These are phyloP conservation scores for Polydesmus complanatus DNA, from an alignment of 2,888 invertebrate species.

Conservation along the genomic window DNA sequence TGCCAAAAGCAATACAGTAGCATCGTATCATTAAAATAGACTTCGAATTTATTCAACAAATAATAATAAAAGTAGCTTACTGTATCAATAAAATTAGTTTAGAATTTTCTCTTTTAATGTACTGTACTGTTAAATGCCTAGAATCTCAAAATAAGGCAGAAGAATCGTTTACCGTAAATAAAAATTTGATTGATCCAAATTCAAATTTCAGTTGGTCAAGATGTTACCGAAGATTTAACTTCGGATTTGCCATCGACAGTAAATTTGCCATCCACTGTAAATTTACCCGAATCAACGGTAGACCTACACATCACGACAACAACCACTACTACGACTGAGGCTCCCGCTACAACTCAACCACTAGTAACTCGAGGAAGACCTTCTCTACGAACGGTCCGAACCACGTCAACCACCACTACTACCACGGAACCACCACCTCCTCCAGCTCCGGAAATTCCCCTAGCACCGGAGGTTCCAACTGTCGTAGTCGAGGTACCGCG, in stretches of 20 bases:
- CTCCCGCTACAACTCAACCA: background rate
- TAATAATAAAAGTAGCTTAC: no score
- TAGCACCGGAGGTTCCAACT: background rate
- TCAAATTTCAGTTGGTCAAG: background rate
- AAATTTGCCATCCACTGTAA: background rate
- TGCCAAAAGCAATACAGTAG: no score
- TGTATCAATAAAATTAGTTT: no score
- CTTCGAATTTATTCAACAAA: no score
- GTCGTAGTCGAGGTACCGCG: no score
- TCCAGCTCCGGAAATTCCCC: background rate
- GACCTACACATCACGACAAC: background rate
- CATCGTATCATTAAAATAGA: no score
- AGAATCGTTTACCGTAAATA: no score
- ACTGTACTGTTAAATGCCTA: no score
- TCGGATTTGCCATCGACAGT: background rate
- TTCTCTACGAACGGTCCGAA: background rate
- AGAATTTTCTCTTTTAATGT: no score
- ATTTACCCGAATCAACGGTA: background rate
- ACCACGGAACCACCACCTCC: background rate
- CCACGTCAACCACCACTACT: conserved; percentile 1
- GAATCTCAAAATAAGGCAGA: no score
- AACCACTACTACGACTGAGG: conserved; percentile 1
- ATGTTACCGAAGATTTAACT: background rate
- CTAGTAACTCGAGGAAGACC: background rate
- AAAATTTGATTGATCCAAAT: no score